Base-by-base conservation (phyloP, 2,797 vertebrate genomes). In the Sebastes vulpes region DNA sequence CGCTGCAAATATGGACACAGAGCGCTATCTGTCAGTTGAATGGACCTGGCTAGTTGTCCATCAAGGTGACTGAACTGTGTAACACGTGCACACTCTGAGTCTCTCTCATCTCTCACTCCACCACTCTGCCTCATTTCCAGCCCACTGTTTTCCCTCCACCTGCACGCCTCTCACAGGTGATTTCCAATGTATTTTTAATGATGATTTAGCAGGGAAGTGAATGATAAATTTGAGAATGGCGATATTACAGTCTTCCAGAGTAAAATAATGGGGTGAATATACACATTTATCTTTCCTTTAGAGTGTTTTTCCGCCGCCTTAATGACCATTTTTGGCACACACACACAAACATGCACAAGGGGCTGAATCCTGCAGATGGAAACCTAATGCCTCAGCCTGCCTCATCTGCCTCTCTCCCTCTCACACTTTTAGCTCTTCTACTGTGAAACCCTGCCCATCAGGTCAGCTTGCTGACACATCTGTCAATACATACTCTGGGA, bases 401-500 rank as follows among this genome's bases (percentile, higher is more conserved):
- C 77, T 65, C 2, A 3, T 74, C 79, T 66, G 18, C 81, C 64
- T 57, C 67, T 31, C 58, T 58, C 29, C 56, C 74, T 61, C 81
- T 80, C 80, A 65, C 76, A 73, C 76, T 83, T 83, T 83, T 76
- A 85, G 75, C 86, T 87, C 73, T 57, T 86, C 74, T 53, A 2
- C 82, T 64, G 67, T 80, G 72, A 89, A 88, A 85, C 64, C 71
- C 66, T 70, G 75, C 75, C 87, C 77, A 88, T 87, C 75, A 81
- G 84, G 72, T 86, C 82, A 71, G 75, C 69, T 61, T 72, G 86
- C 88, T 91, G 92, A 93, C 91, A 92, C 79, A 90, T 87, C 83
- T 86, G 81, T 93, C 94, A 83, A 91, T 91, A 90, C 14, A n/a
- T 72, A 58, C 81, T 65, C 71, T 48, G 52, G 65, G 86, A 84